These are phyloP conservation scores for Rhodinocichla rosea DNA, from an alignment of 2,113 vertebrate genomes.

Conservation along the genomic window DNA sequence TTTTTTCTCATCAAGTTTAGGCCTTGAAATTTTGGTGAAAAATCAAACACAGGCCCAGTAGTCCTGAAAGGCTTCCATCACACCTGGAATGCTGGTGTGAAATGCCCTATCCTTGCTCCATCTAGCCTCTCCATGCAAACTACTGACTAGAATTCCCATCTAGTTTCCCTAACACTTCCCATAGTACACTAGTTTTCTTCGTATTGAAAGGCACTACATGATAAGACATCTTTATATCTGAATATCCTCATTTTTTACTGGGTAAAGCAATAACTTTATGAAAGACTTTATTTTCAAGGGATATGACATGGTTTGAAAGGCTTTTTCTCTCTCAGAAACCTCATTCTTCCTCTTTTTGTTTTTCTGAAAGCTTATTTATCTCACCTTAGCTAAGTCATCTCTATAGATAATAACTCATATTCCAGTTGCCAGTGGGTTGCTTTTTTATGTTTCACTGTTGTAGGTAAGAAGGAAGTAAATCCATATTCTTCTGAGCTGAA, in stretches of 20 bases:
- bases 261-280: background rate
- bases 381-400: constrained; percentile 32
- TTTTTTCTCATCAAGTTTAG: background rate
- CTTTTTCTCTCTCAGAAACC: background rate
- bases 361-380: constrained; percentile 12
- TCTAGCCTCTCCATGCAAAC: background rate
- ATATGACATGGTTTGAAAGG: background rate
- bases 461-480: constrained; percentile 18
- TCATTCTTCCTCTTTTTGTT: background rate
- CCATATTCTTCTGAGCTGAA: background rate
- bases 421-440: background rate
- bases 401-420: constrained; percentile 1
- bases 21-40: background rate
- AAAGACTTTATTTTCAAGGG: background rate
- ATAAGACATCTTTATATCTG: background rate
- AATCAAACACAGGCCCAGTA: background rate
- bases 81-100: background rate
- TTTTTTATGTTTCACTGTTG: constrained; percentile 4
- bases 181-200: background rate
- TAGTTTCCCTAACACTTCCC: background rate
- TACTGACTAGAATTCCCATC: background rate
- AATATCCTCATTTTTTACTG: background rate
- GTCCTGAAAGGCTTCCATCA: background rate
- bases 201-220: background rate
- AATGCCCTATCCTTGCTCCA: background rate